Evolutionary conservation across 2,113 vertebrate species (phyloP), one percentile per base, ranked within the genome.

Genomic region (Carettochelys insculpta): DNA sequence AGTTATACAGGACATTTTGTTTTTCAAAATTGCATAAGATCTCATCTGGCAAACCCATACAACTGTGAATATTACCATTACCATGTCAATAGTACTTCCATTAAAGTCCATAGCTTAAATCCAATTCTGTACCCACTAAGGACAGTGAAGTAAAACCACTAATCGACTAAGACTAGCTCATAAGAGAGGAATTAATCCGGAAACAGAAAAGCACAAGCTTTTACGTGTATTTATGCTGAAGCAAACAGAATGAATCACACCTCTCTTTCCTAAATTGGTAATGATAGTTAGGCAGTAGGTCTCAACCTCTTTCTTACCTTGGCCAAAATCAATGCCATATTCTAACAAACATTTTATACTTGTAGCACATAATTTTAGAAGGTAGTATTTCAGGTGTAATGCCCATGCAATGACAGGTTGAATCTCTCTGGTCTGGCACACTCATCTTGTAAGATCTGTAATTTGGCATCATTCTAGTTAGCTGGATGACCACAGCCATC

Each of bases 131-230:
- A 8, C 22, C 45, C 88, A 68, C 41, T 45, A 54, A 91, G 53
- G 45, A 81, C 79, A 87, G 52, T 73, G 65, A 71, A 31, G 31
- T 41, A 11, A 38, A 71, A 22, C n/a, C 19, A 77, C 41, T 84
- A 86, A 83, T 93, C 92, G 31, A 48, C 87, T 87, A 41, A 34
- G 61, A 89, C 76, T 86, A 52, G 48, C 87, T 58, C 54, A 31
- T 13, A 31, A 27, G 12, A 58, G 54, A 58, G 54, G 54, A 31
- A 58, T 58, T 14, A 58, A 58, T 31, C 54, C 54, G 92, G 41
- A 90, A 86, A 89, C 86, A 92, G 73, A 94, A 96, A 96, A 22
- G 24, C 61, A 93, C 76, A 93, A 31, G 22, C 54, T 58, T 61
- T 61, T 61, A 2, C 34, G 56, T 34, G 20, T 71, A 22, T 71